Evolutionary conservation across 35 echinoderm and acorn worm genomes (phyloP).

Genomic region (Hemicentrotus pulcherrimus): DNA sequence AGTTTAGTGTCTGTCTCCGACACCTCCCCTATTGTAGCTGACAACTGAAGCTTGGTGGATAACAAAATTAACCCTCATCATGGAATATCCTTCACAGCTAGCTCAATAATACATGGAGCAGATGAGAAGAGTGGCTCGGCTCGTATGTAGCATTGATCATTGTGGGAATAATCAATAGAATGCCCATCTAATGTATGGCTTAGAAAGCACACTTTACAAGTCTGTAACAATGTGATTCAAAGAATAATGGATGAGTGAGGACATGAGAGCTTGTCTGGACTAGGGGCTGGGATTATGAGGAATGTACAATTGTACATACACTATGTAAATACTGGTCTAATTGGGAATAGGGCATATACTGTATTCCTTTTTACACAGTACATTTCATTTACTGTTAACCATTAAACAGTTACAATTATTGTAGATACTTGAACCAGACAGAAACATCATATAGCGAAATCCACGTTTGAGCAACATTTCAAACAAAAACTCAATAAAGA

Average conservation of each 20-base stretch:
- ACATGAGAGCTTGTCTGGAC: neutral
- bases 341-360: no score
- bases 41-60: neutral
- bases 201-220: neutral
- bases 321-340: no score
- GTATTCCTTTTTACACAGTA: no score
- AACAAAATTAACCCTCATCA: neutral
- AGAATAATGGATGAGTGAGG: neutral
- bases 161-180: neutral
- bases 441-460: no score
- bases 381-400: no score
- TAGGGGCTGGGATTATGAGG: neutral
- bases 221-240: neutral
- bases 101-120: neutral
- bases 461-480: no score
- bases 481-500: no score
- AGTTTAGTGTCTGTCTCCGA: neutral
- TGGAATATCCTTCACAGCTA: neutral
- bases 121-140: neutral
- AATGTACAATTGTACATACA: no score
- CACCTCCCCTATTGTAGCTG: neutral
- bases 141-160: neutral
- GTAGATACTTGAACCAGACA: no score
- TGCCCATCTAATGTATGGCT: neutral
- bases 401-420: no score